Conservation (phyloP, 2,113 vertebrate genomes). For the Bubo scandiacus region DNA sequence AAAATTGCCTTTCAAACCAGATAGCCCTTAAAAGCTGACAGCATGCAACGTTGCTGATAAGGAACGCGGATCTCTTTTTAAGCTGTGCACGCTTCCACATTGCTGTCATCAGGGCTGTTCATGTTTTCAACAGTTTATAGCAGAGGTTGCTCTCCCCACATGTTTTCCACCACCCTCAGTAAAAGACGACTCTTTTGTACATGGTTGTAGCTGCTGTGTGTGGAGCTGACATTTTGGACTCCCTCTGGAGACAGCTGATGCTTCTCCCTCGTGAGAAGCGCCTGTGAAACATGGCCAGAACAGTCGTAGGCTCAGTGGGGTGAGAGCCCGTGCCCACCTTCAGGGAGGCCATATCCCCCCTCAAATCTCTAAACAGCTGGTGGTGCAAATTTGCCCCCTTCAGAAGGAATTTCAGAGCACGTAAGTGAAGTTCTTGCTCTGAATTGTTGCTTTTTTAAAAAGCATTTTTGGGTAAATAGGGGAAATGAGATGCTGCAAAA, state of each 20-base stretch:
- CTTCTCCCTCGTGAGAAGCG: rapidly evolving
- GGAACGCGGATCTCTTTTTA: rapidly evolving
- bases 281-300: rapidly evolving
- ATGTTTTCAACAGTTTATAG: background rate
- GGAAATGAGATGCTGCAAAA: background rate
- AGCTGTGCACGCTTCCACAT: rapidly evolving
- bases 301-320: background rate
- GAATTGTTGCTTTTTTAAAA: background rate
- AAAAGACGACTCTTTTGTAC: background rate
- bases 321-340: background rate
- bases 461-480: background rate
- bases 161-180: background rate
- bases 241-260: background rate
- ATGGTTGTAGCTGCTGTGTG: background rate
- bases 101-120: background rate
- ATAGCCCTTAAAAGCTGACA: background rate
- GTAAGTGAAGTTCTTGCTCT: background rate
- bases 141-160: background rate
- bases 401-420: background rate
- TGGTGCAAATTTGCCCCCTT: background rate
- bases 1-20: background rate
- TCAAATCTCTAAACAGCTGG: background rate
- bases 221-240: background rate
- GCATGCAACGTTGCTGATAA: background rate
- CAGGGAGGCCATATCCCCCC: no score